These are phyloP conservation scores for Diacarnus erythraeanus DNA, from an alignment of 37 sponge, comb jelly and placozoan species.

Conservation along the genomic window DNA sequence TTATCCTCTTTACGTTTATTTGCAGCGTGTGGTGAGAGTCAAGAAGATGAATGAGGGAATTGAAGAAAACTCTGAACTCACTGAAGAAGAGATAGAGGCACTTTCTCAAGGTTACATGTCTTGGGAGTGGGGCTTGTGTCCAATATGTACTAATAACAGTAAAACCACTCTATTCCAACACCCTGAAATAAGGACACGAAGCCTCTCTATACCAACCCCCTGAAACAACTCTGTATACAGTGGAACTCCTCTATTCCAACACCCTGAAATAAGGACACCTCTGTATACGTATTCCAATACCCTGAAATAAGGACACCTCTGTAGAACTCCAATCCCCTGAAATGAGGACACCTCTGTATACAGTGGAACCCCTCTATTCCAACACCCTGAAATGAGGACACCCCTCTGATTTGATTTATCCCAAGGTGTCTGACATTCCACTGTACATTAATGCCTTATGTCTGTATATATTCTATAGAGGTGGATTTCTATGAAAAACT, in stretches of 20 bases:
- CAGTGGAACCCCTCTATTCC: no score
- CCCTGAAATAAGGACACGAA: no score
- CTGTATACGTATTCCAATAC: no score
- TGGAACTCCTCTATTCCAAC: no score
- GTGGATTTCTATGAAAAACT: slow-evolving; percentile 95
- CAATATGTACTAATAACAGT: slow-evolving; percentile 1
- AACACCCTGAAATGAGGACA: no score
- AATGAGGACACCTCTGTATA: no score
- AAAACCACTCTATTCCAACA: neutral
- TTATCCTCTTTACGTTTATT: neutral
- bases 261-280: no score
- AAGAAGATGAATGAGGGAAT: slow-evolving; percentile 90
- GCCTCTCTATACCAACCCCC: no score
- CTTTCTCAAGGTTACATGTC: slow-evolving; percentile 63
- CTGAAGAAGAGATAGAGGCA: slow-evolving; percentile 70
- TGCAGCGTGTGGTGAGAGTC: slow-evolving; percentile 57
- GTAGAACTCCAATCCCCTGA: no score
- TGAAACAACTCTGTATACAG: no score
- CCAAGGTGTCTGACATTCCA: neutral
- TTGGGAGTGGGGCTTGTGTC: neutral
- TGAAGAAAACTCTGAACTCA: slow-evolving; percentile 46
- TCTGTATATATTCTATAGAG: slow-evolving; percentile 31
- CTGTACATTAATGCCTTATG: neutral
- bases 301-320: no score
- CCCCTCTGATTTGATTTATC: no score